These are phyloP conservation scores for Polydrusus cervinus DNA, from an alignment of 2,888 invertebrate genomes.

Conservation along the genomic window DNA sequence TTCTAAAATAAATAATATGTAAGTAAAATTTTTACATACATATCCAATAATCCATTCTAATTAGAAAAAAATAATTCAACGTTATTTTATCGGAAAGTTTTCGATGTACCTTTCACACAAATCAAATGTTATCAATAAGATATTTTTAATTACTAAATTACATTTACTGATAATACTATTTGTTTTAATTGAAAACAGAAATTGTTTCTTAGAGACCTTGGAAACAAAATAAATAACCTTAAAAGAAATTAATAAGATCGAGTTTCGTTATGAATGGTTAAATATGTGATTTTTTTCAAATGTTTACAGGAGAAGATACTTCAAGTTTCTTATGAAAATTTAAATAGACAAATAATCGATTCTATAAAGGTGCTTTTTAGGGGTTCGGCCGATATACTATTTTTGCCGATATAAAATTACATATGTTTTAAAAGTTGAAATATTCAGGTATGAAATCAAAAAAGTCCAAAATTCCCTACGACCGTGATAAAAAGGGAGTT, in stretches of 20 bases:
- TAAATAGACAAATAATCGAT: too few relatives aligned
- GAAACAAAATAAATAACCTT: slow-evolving; percentile 31
- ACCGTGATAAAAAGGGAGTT: too few relatives aligned
- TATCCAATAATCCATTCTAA: not conserved
- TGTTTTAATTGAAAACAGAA: slow-evolving; percentile 39
- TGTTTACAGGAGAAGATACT: too few relatives aligned
- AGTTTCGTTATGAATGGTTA: not conserved
- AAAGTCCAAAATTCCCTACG: not conserved
- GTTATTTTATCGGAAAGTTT: slow-evolving; percentile 41
- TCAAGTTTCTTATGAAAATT: too few relatives aligned
- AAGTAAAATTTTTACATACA: not conserved
- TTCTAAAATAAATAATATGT: not conserved
- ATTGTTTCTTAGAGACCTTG: slow-evolving; percentile 24
- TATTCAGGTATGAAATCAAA: too few relatives aligned
- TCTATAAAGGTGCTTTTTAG: too few relatives aligned
- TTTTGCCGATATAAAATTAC: too few relatives aligned
- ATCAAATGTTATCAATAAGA: slow-evolving; percentile 36
- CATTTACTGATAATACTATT: slow-evolving; percentile 45
- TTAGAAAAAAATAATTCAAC: slow-evolving; percentile 14
- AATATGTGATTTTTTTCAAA: not conserved
- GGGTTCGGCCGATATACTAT: too few relatives aligned
- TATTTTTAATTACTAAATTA: slow-evolving; percentile 43
- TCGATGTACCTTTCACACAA: slow-evolving; percentile 35
- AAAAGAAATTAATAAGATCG: slow-evolving; percentile 20
- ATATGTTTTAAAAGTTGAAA: too few relatives aligned